A percentile compares a stretch with the other conserved stretches of the same genome.
Evolutionary conservation across 2,113 vertebrate species (phyloP).

Genomic region (Todiramphus saurophagus): DNA sequence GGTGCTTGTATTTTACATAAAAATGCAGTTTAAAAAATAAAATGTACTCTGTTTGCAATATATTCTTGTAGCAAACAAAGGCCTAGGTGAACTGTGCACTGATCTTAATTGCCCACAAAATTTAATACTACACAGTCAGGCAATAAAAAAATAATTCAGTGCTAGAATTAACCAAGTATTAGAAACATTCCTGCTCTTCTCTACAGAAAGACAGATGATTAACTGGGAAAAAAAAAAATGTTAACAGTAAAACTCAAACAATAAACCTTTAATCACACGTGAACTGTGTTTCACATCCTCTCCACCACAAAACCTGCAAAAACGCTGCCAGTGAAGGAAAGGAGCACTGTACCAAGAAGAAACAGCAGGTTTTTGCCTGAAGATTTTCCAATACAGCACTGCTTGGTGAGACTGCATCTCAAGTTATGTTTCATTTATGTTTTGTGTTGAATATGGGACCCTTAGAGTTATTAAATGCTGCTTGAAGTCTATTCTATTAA

Average conservation of each 20-base stretch:
- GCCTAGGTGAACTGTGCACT: neutral
- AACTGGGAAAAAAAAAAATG: neutral
- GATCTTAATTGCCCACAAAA: neutral
- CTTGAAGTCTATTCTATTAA: neutral
- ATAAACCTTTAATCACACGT: neutral
- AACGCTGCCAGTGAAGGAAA: neutral
- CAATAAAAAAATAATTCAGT: neutral
- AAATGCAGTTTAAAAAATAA: neutral
- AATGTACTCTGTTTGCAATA: neutral
- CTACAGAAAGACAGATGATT: neutral
- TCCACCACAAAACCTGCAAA: neutral
- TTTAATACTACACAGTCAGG: neutral
- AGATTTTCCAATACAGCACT: neutral
- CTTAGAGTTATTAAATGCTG: neutral
- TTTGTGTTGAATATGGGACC: neutral
- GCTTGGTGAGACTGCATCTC: neutral
- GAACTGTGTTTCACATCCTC: neutral
- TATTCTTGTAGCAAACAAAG: neutral
- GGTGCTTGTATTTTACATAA: neutral
- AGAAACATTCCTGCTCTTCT: neutral
- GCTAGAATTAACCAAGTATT: neutral
- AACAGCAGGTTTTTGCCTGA: neutral
- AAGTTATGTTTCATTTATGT: neutral
- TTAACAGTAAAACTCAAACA: neutral
- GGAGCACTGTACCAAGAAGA: neutral